Evolutionary conservation across 2,888 invertebrate species (phyloP).

Genomic region (Lepidocyrtinus sp.): DNA sequence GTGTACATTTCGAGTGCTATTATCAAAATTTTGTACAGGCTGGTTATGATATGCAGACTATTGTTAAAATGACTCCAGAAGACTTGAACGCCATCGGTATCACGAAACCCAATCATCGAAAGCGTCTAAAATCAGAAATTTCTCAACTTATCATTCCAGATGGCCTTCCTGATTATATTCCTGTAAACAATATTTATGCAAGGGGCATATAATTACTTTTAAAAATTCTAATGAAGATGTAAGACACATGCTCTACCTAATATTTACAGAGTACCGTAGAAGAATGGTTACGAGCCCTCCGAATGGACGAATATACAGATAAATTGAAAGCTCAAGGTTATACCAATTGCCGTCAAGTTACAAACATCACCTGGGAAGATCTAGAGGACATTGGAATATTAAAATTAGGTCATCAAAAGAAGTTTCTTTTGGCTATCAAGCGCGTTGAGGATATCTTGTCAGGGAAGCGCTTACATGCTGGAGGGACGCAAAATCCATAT

Average conservation of each 20-base stretch:
- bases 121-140: constrained; percentile 96
- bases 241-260: too few species aligned
- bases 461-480: constrained; percentile 78
- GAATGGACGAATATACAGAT: constrained; percentile 93
- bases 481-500: constrained; percentile 49
- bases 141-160: constrained; percentile 94
- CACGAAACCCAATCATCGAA: constrained; percentile 97
- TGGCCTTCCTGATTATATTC: constrained; percentile 95
- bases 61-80: constrained; percentile 99
- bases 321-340: constrained; percentile 94
- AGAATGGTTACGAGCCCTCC: constrained; percentile 93
- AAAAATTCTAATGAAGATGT: too few species aligned
- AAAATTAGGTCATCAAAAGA: constrained; percentile 97
- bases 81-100: constrained; percentile 82
- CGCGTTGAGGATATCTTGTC: constrained; percentile 94
- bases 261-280: constrained; percentile 86
- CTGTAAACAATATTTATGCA: too few species aligned
- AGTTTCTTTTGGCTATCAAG: constrained; percentile 96
- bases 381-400: constrained; percentile 97
- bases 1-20: constrained; percentile 95
- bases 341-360: constrained; percentile 80
- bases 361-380: constrained; percentile 98
- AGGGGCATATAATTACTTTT: too few species aligned
- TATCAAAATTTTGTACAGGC: constrained; percentile 93
- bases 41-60: constrained; percentile 97